Percentiles rank a stretch among this genome's conserved stretches.
phyloP scores from a whole-genome alignment of 2,888 invertebrate genomes.

The Cosmia pyralina region DNA sequence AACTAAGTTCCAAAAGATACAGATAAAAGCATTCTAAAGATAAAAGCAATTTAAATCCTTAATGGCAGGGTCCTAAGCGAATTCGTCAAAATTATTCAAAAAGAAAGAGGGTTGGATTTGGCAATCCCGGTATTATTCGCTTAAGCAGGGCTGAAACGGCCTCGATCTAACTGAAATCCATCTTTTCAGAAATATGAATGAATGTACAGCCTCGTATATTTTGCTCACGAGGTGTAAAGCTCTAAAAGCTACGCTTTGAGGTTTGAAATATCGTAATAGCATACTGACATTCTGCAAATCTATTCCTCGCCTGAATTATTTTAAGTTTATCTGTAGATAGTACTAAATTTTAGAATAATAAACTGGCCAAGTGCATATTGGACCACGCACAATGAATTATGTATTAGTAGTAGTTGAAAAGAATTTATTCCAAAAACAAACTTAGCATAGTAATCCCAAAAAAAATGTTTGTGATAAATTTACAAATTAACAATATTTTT shows the following conservation, averaged over 20 bases:
- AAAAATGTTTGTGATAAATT: no score
- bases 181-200: conserved; percentile 62
- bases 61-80: conserved; percentile 56
- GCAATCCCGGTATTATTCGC: conserved; percentile 58
- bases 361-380: no score
- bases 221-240: conserved; percentile 46
- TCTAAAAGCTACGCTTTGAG: conserved; percentile 47
- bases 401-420: no score
- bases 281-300: conserved; percentile 41
- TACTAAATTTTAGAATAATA: neutral
- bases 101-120: conserved; percentile 59
- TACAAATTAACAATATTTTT: no score
- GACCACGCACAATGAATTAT: no score
- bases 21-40: conserved; percentile 39
- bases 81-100: conserved; percentile 63
- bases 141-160: conserved; percentile 53
- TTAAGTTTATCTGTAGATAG: neutral
- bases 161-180: conserved; percentile 50
- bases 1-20: conserved; percentile 39
- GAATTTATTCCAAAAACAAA: no score
- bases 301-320: conserved; percentile 21
- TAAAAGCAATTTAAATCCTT: conserved; percentile 60
- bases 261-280: conserved; percentile 54
- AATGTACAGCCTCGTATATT: conserved; percentile 50
- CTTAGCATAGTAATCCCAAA: no score